Evolutionary conservation across 2,888 invertebrate genomes (phyloP), one percentile per base, ranked within the genome.

Genomic region (Apotomis turbidana): DNA sequence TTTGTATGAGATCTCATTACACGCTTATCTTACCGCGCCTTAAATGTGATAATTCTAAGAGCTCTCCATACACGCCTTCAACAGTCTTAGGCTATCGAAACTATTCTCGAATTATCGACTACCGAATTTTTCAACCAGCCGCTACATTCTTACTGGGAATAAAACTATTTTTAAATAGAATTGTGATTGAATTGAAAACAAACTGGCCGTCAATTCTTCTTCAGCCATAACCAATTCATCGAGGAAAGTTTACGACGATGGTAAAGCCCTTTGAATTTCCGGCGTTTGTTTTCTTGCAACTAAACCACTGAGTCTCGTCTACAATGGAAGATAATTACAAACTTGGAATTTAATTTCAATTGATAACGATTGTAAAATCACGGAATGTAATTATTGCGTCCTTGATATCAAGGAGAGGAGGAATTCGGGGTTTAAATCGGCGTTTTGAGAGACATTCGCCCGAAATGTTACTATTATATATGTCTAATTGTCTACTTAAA

Each of bases 261-360:
- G 13, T 52, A 54, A 46, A 59, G 49, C 54, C 60, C 15, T 66
- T 67, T 59, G 66, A 60, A 55, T 66, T 60, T 49, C 68, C n/a
- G 13, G 60, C 59, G 49, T 71, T 71, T 46, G 71, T 66, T 64
- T 71, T 66, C 46, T 54, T 71, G 46, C 13, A 49, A 52, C 15
- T 49, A 59, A 64, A 59, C 44, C 60, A 36, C 52, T 27, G 58
- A 52, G 44, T 59, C 52, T 66, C 52, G n/a, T 41, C 55, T 66
- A 55, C 61, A 67, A 49, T 38, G 66, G 49, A 55, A 61, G 57
- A 55, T 71, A 60, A 66, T 71, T 66, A 60, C 10, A 61, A 67
- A 66, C 59, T 60, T 55, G 13, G 49, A 8, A 49, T 67, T 12
- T 49, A 54, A 52, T 49, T 67, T 12, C 46, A 54, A 52, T 49